Evolutionary conservation across 2,888 invertebrate species (phyloP).

Genomic region (Pinctada fucata): DNA sequence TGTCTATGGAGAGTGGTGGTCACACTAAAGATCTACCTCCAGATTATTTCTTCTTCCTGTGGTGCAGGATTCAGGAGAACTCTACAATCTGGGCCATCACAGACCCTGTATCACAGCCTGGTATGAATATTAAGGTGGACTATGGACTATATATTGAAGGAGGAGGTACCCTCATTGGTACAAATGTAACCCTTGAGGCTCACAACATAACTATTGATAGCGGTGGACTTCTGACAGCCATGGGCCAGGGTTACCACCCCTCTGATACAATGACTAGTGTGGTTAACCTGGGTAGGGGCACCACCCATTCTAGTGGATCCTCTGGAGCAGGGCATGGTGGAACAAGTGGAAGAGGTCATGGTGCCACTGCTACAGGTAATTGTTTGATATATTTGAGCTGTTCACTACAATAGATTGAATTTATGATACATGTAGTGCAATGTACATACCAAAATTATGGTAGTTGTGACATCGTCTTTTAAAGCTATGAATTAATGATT

Average conservation of each 20-base stretch:
- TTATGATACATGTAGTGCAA: no score
- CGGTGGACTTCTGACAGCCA: conserved; percentile 59
- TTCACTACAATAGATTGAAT: no score
- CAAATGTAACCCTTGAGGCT: conserved; percentile 53
- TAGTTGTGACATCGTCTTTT: no score
- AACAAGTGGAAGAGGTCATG: conserved; percentile 60
- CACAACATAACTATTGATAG: conserved; percentile 61
- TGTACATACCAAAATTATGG: no score
- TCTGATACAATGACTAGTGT: conserved; percentile 38
- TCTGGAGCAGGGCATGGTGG: conserved; percentile 68
- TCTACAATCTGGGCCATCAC: conserved; percentile 55
- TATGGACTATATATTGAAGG: conserved; percentile 61
- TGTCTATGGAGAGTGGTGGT: conserved; percentile 56
- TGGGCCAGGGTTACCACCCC: conserved; percentile 56
- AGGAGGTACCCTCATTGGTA: conserved; percentile 58
- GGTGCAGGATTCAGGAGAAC: conserved; percentile 62
- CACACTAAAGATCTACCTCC: conserved; percentile 45
- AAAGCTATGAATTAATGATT: no score
- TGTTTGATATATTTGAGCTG: not conserved
- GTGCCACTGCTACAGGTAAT: conserved; percentile 42
- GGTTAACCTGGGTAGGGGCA: conserved; percentile 56
- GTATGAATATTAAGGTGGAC: conserved; percentile 47
- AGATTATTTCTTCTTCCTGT: conserved; percentile 48
- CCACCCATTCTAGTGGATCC: conserved; percentile 50
- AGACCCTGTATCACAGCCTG: conserved; percentile 54